A percentile compares a stretch with the other conserved stretches of the same genome.
These are phyloP conservation scores for Fulica atra DNA, from an alignment of 2,113 vertebrate species.

Conservation along the genomic window DNA sequence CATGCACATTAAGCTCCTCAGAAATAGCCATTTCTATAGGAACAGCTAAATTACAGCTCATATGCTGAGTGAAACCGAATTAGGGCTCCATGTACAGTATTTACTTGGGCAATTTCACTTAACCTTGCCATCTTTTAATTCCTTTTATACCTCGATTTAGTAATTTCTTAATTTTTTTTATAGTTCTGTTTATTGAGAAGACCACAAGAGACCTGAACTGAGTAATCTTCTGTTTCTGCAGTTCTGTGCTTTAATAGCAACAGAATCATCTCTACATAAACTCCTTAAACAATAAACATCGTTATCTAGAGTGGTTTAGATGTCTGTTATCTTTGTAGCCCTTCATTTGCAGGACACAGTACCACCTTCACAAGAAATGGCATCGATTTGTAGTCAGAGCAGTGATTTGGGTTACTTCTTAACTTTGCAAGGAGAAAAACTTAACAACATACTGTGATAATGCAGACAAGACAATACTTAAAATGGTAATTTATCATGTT, in stretches of 20 bases:
- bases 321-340: not conserved
- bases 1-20: not conserved
- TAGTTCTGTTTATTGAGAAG: not conserved
- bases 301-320: not conserved
- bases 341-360: not conserved
- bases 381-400: not conserved
- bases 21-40: not conserved
- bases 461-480: not conserved
- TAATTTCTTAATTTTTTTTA: not conserved
- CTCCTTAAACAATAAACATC: not conserved
- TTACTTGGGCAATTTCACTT: slow-evolving; percentile 25
- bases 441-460: not conserved
- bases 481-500: not conserved
- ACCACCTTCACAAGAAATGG: not conserved
- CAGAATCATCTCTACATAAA: not conserved
- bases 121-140: slow-evolving; percentile 44
- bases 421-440: not conserved
- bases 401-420: not conserved
- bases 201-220: not conserved
- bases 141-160: not conserved
- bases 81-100: not conserved
- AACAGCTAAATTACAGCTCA: not conserved
- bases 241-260: not conserved
- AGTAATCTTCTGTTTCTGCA: slow-evolving; percentile 2
- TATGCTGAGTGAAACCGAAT: not conserved